These are phyloP conservation scores for Tachypleus tridentatus DNA, from an alignment of 1,140 invertebrate species.

Conservation along the genomic window DNA sequence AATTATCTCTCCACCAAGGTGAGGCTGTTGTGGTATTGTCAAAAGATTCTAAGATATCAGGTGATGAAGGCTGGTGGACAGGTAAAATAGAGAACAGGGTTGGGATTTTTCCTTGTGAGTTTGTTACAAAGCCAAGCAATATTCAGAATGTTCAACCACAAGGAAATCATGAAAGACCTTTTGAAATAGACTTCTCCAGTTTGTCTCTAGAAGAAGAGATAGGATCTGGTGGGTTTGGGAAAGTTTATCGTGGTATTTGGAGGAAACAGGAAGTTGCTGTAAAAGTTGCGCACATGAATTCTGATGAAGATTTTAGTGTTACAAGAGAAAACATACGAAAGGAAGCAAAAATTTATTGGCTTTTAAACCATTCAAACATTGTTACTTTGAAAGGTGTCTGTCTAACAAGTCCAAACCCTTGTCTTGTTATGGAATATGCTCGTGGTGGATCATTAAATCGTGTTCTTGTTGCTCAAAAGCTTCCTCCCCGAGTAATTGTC, in stretches of 20 bases:
- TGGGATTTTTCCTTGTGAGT: neutral
- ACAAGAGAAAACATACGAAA: neutral
- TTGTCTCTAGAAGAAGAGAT: slow-evolving; percentile 82
- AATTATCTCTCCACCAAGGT: slow-evolving; percentile 6
- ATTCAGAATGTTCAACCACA: too few relatives aligned
- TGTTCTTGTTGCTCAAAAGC: neutral
- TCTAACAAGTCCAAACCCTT: too few relatives aligned
- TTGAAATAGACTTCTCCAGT: slow-evolving; percentile 70
- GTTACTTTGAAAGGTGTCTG: neutral
- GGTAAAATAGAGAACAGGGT: slow-evolving; percentile 6
- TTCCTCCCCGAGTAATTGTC: too few relatives aligned
- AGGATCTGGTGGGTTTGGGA: slow-evolving; percentile 93
- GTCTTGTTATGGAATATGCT: too few relatives aligned
- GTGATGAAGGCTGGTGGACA: slow-evolving; percentile 11
- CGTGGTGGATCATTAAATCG: neutral
- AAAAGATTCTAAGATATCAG: slow-evolving; percentile 5
- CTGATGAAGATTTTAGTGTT: neutral
- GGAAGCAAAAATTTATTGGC: neutral
- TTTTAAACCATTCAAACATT: neutral
- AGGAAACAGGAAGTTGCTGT: too few relatives aligned
- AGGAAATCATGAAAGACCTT: slow-evolving; percentile 40
- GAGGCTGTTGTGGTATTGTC: slow-evolving; percentile 1
- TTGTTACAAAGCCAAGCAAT: too few relatives aligned
- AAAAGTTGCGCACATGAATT: neutral
- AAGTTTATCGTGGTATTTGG: slow-evolving; percentile 56